Evolutionary conservation across 2,113 vertebrate genomes (phyloP).

Genomic region (Tupaia chinensis): DNA sequence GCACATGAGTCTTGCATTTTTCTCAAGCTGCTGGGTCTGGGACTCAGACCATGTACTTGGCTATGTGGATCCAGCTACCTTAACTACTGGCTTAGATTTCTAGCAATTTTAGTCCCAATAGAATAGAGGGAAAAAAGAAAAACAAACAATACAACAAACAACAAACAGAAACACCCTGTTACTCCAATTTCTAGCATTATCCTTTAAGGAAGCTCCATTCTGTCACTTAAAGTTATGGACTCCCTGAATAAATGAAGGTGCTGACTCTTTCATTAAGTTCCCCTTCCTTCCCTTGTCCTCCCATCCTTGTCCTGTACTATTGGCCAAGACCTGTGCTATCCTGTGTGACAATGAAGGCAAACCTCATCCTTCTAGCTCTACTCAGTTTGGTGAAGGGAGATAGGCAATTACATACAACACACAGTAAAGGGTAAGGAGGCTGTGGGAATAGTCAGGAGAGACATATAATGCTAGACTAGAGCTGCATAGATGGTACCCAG

Average conservation of each 20-base stretch:
- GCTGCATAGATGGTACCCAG: neutral
- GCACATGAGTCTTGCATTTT: too few species aligned
- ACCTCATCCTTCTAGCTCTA: neutral
- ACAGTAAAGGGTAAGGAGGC: neutral
- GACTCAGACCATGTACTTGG: too few species aligned
- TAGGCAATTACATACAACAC: neutral
- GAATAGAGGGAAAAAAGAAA: neutral
- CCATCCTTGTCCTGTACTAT: too few species aligned
- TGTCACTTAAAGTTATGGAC: neutral
- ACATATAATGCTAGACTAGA: neutral
- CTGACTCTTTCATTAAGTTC: neutral
- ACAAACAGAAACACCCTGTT: too few species aligned
- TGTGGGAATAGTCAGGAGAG: neutral
- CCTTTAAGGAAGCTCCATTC: neutral
- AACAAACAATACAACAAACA: neutral
- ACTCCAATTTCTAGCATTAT: neutral
- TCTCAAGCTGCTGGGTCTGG: too few species aligned
- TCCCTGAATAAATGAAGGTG: neutral
- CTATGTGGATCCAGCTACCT: too few species aligned
- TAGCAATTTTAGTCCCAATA: neutral
- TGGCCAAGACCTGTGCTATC: neutral
- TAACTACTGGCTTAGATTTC: neutral
- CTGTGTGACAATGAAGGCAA: neutral
- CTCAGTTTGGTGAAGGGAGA: neutral
- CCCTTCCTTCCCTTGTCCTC: fast-evolving